Conservation (phyloP, 2,888 invertebrate genomes). For the Morpho deidamia region DNA sequence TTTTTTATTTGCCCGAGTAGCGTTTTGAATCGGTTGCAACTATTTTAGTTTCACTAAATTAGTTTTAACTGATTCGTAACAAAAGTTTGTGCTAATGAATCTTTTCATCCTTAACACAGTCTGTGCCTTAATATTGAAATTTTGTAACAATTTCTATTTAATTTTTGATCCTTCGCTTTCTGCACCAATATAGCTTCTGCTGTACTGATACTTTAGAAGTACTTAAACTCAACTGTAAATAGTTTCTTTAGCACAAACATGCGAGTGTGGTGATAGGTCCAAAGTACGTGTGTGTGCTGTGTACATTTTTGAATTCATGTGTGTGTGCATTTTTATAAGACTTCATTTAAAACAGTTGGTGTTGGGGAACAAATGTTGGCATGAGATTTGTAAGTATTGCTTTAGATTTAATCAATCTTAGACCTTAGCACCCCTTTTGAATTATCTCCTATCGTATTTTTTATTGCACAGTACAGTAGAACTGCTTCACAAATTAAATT, state of each 20-base stretch:
- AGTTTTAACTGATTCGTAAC: slow-evolving; percentile 38
- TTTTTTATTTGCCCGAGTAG: slow-evolving; percentile 62
- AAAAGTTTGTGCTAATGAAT: slow-evolving; percentile 68
- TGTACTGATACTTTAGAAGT: slow-evolving; percentile 1
- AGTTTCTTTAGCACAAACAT: slow-evolving; percentile 59
- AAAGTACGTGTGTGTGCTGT: slow-evolving; percentile 37
- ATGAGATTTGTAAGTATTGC: slow-evolving; percentile 61
- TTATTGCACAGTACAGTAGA: slow-evolving; percentile 23
- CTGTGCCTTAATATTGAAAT: slow-evolving; percentile 30
- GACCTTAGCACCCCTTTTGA: slow-evolving; percentile 27
- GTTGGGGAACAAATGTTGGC: slow-evolving; percentile 65
- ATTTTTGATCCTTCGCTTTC: slow-evolving; percentile 8
- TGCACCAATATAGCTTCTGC: slow-evolving; percentile 13
- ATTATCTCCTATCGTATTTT: slow-evolving; percentile 23
- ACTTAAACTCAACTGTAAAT: slow-evolving; percentile 6
- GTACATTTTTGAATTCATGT: slow-evolving; percentile 35
- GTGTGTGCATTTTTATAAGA: slow-evolving; percentile 54
- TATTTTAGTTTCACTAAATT: slow-evolving; percentile 45
- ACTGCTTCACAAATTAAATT: slow-evolving; percentile 11
- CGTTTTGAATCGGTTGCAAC: slow-evolving; percentile 40
- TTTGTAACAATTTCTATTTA: slow-evolving; percentile 14
- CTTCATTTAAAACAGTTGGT: slow-evolving; percentile 63
- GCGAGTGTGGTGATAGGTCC: slow-evolving; percentile 45
- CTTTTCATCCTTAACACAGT: slow-evolving; percentile 25
- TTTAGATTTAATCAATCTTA: slow-evolving; percentile 39